Conservation (phyloP, 2,797 vertebrate genomes). For the Gobionotothen gibberifrons region DNA sequence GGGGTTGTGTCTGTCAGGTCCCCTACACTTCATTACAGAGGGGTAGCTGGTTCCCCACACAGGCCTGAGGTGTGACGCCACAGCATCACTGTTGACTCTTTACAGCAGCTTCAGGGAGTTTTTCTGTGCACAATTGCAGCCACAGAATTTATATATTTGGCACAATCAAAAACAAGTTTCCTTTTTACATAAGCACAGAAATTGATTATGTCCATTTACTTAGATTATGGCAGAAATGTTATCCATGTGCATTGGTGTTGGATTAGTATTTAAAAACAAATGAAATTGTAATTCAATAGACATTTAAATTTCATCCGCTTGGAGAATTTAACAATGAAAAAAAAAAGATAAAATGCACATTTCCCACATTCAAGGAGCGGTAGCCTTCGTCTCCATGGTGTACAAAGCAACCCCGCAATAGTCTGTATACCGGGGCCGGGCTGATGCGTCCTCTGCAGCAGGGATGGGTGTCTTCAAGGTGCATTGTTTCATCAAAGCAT, state of each 20-base stretch:
- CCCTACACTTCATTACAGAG: conserved; percentile 41
- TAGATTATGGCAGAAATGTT: conserved; percentile 49
- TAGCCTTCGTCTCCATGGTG: conserved; percentile 48
- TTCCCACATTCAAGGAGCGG: conserved; percentile 67
- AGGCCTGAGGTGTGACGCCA: conserved; percentile 46
- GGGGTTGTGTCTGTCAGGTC: conserved; percentile 23
- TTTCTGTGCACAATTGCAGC: conserved; percentile 63
- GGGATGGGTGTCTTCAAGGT: conserved; percentile 61
- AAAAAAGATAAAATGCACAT: conserved; percentile 74
- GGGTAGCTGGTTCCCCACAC: conserved; percentile 42
- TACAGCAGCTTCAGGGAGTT: conserved; percentile 59
- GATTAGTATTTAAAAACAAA: conserved; percentile 81
- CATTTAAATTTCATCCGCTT: conserved; percentile 63
- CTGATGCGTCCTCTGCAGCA: conserved; percentile 47
- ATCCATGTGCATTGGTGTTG: conserved; percentile 48
- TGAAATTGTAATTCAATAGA: conserved; percentile 62
- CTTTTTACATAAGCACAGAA: conserved; percentile 60
- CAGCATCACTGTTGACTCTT: conserved; percentile 46
- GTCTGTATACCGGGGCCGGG: conserved; percentile 46
- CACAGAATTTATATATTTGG: conserved; percentile 81
- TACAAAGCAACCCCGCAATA: conserved; percentile 50
- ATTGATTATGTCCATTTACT: conserved; percentile 62
- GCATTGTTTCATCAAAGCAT: conserved; percentile 67
- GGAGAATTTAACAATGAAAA: conserved; percentile 59
- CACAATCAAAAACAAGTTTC: conserved; percentile 74